phyloP scores from a whole-genome alignment of 2,888 invertebrate genomes.

The Thera britannica region DNA sequence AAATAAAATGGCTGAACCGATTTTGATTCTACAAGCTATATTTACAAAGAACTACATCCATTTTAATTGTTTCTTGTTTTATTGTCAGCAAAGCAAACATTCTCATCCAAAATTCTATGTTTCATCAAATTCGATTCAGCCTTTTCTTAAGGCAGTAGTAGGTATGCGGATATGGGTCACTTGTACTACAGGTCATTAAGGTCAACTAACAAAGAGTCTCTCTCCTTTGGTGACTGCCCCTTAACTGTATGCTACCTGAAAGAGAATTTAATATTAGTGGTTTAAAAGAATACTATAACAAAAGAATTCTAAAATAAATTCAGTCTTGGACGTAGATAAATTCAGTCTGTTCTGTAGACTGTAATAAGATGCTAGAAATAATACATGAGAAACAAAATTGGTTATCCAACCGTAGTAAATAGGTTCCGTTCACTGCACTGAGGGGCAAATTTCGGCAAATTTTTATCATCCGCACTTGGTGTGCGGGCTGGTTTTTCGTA shows the following conservation, averaged over 20 bases:
- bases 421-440: too few relatives aligned
- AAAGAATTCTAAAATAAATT: too few relatives aligned
- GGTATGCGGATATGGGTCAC: slow-evolving; percentile 72
- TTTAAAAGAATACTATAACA: neutral
- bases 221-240: slow-evolving; percentile 51
- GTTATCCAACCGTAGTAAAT: too few relatives aligned
- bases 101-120: slow-evolving; percentile 26
- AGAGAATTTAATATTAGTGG: slow-evolving; percentile 30
- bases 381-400: too few relatives aligned
- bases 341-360: too few relatives aligned
- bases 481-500: too few relatives aligned
- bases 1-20: slow-evolving; percentile 22
- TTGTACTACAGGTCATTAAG: slow-evolving; percentile 71
- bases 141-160: slow-evolving; percentile 57
- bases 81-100: slow-evolving; percentile 31
- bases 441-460: too few relatives aligned
- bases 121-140: slow-evolving; percentile 42
- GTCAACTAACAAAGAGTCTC: slow-evolving; percentile 54
- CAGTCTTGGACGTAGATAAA: too few relatives aligned
- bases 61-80: slow-evolving; percentile 19
- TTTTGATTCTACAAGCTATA: slow-evolving; percentile 24
- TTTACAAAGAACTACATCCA: neutral
- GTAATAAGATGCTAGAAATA: too few relatives aligned
- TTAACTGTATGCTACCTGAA: slow-evolving; percentile 65
- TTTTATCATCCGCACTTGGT: too few relatives aligned